Evolutionary conservation across 2,888 invertebrate genomes (phyloP).

Genomic region (Caenorhabditis afra): DNA sequence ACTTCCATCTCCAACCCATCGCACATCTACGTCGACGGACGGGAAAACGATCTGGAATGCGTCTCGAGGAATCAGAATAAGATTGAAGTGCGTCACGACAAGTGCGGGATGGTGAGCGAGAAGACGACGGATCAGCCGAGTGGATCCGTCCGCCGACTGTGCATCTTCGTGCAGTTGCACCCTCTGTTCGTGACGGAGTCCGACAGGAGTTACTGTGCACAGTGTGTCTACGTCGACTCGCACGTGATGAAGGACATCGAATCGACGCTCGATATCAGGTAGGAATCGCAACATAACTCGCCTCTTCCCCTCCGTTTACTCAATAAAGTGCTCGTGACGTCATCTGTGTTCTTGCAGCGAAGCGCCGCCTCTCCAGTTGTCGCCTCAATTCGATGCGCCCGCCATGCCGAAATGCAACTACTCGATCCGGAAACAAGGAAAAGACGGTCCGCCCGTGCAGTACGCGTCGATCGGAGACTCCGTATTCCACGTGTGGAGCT

Average conservation of each 20-base stretch:
- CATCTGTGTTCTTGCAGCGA: slow-evolving; percentile 68
- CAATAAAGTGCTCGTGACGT: too few relatives aligned
- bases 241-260: slow-evolving; percentile 77
- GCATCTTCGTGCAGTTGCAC: slow-evolving; percentile 78
- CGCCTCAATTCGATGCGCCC: slow-evolving; percentile 78
- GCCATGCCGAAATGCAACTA: slow-evolving; percentile 77
- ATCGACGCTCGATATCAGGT: slow-evolving; percentile 76
- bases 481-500: slow-evolving; percentile 80
- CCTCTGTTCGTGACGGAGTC: slow-evolving; percentile 80
- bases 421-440: slow-evolving; percentile 75
- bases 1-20: slow-evolving; percentile 79
- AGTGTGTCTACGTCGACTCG: slow-evolving; percentile 79
- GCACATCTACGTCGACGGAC: slow-evolving; percentile 78
- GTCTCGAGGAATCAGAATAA: slow-evolving; percentile 74
- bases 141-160: slow-evolving; percentile 77
- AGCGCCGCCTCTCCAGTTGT: slow-evolving; percentile 74
- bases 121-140: slow-evolving; percentile 72
- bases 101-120: slow-evolving; percentile 79
- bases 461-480: slow-evolving; percentile 79
- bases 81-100: slow-evolving; percentile 74
- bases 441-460: slow-evolving; percentile 77
- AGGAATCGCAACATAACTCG: too few relatives aligned
- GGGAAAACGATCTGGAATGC: slow-evolving; percentile 74
- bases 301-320: too few relatives aligned
- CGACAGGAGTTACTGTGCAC: slow-evolving; percentile 79